Conservation (phyloP, 2,113 vertebrate species). For the Hydrochoerus hydrochaeris region DNA sequence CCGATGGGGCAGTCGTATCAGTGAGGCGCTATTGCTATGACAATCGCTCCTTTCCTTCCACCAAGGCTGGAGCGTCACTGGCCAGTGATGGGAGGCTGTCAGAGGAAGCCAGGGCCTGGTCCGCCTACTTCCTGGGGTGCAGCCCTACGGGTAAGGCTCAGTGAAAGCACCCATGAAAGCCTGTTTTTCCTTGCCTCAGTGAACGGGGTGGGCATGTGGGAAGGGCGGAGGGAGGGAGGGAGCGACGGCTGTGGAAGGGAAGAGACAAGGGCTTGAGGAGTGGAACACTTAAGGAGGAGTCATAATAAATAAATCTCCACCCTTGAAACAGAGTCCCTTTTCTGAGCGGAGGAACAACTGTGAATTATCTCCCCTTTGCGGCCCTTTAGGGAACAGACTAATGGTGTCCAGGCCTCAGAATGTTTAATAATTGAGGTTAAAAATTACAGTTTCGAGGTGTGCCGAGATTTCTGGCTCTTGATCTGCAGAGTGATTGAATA, state of each 20-base stretch:
- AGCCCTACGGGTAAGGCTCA: rapidly evolving
- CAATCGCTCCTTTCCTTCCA: not conserved
- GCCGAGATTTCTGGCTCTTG: not conserved
- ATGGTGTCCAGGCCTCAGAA: not conserved
- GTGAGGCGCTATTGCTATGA: not conserved
- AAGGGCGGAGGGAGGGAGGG: not conserved
- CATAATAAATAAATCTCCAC: conserved; percentile 20
- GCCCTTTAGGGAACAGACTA: conserved; percentile 51
- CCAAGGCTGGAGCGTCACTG: not conserved
- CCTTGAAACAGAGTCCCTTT: not conserved
- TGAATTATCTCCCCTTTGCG: conserved; percentile 7
- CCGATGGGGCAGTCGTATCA: not conserved
- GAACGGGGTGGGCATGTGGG: too few relatives aligned
- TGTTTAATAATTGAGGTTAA: conserved; percentile 69
- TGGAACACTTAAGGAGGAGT: not conserved
- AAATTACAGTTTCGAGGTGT: conserved; percentile 31
- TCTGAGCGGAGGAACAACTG: not conserved
- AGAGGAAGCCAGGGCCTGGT: not conserved
- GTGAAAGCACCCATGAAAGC: not conserved
- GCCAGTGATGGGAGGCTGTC: not conserved
- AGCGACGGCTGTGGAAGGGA: not conserved
- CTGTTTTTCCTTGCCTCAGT: too few relatives aligned
- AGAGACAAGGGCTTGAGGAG: not conserved
- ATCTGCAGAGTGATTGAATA: conserved; percentile 17
- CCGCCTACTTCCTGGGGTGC: not conserved